These are phyloP conservation scores for Cairina moschata DNA, from an alignment of 2,113 vertebrate genomes.

Conservation along the genomic window DNA sequence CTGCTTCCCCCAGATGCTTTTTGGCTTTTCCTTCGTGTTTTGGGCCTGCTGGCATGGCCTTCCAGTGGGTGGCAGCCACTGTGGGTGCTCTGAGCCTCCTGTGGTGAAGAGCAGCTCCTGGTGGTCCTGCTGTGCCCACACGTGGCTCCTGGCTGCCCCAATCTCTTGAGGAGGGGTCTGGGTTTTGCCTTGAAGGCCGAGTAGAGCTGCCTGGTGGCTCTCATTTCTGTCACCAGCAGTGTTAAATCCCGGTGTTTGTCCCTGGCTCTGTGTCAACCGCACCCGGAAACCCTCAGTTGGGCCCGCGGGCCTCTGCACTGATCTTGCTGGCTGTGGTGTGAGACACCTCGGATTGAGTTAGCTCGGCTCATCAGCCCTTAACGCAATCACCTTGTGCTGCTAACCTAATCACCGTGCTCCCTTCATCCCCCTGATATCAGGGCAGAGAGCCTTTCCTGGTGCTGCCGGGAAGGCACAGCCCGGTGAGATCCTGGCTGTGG, in stretches of 20 bases:
- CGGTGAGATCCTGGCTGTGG: not conserved
- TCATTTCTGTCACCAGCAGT: not conserved
- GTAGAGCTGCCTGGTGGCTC: not conserved
- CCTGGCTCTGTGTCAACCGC: not conserved
- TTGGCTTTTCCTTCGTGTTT: not conserved
- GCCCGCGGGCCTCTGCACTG: constrained; percentile 51
- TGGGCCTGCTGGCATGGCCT: not conserved
- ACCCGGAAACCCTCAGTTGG: constrained; percentile 35
- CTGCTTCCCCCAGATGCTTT: not conserved
- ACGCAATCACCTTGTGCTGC: constrained; percentile 52
- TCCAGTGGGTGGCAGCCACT: not conserved
- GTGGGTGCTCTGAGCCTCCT: not conserved
- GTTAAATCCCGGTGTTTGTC: not conserved
- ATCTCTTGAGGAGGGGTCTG: not conserved
- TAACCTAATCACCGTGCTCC: constrained; percentile 53
- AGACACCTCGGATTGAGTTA: constrained; percentile 65
- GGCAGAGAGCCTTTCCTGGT: constrained; percentile 15
- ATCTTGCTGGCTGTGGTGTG: not conserved
- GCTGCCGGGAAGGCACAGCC: not conserved
- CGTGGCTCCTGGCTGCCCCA: not conserved
- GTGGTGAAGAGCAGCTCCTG: not conserved
- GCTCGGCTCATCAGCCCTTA: constrained; percentile 53
- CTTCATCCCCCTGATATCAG: not conserved
- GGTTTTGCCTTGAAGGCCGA: not conserved
- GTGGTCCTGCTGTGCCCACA: not conserved